These are phyloP conservation scores for Diadophis punctatus DNA, from an alignment of 2,113 vertebrate species.

Conservation along the genomic window DNA sequence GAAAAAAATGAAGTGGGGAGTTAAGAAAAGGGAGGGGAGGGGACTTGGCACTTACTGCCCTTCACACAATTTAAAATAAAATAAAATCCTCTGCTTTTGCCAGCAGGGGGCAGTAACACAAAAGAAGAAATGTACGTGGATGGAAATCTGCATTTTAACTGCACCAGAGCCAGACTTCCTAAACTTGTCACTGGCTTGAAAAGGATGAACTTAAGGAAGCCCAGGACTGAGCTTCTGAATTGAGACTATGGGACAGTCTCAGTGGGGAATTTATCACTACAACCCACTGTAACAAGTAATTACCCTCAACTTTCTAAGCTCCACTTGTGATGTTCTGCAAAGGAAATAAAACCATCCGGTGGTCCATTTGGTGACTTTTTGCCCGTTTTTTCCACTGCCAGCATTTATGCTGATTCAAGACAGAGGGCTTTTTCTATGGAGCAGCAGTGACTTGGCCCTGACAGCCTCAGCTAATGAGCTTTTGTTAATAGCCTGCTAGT, in stretches of 20 bases:
- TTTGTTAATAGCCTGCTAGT: background rate
- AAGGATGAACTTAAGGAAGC: background rate
- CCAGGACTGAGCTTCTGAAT: background rate
- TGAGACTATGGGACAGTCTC: background rate
- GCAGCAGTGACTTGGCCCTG: background rate
- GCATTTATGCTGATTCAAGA: background rate
- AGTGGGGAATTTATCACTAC: background rate
- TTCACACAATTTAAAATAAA: background rate
- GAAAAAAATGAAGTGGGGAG: background rate
- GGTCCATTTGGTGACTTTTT: background rate
- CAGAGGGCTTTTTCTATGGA: background rate
- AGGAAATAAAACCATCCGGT: background rate
- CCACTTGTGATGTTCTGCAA: background rate
- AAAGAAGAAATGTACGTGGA: background rate
- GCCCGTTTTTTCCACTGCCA: background rate
- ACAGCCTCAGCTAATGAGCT: background rate
- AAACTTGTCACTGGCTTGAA: background rate
- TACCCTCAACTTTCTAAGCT: background rate
- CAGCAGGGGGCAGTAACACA: background rate
- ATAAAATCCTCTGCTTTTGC: background rate
- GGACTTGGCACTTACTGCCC: background rate
- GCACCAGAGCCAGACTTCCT: rapidly evolving
- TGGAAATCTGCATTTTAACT: background rate
- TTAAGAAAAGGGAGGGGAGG: background rate
- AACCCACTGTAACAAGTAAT: background rate